Evolutionary conservation across 2,113 vertebrate species (phyloP).

Genomic region (Leptocoma aspasia): DNA sequence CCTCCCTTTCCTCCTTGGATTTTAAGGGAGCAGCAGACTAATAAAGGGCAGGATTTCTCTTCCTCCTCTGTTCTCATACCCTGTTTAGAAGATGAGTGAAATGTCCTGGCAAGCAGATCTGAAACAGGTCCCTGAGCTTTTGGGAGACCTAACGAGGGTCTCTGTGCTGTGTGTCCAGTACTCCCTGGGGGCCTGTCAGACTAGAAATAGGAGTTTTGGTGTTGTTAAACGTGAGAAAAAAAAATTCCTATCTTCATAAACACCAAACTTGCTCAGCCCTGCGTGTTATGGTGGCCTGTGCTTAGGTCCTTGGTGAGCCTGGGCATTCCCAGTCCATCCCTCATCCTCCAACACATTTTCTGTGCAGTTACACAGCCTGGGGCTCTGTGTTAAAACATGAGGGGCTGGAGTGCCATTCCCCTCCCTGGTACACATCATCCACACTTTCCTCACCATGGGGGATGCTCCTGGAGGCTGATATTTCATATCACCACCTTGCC

Average conservation of each 20-base stretch:
- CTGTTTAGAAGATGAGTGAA: background rate
- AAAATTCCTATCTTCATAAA: background rate
- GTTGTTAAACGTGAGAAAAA: background rate
- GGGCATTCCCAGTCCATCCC: background rate
- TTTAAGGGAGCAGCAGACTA: background rate
- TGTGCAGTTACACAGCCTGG: background rate
- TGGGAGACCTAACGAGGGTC: background rate
- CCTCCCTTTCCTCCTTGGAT: background rate
- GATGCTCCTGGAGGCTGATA: background rate
- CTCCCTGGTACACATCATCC: background rate
- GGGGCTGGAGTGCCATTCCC: background rate
- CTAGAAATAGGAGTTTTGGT: background rate
- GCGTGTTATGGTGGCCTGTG: rapidly evolving
- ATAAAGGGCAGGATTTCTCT: background rate
- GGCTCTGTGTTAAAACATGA: background rate
- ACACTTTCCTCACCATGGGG: background rate
- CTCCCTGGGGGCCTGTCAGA: background rate
- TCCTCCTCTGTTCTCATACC: background rate
- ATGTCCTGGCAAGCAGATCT: background rate
- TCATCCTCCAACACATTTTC: background rate
- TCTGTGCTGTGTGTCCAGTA: background rate
- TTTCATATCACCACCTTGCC: background rate
- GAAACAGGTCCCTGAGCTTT: background rate
- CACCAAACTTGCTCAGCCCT: background rate
- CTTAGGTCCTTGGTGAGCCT: background rate